Conservation (phyloP, 30 jellyfish, hydroid and myxozoan genomes). For the Mastigias papua region DNA sequence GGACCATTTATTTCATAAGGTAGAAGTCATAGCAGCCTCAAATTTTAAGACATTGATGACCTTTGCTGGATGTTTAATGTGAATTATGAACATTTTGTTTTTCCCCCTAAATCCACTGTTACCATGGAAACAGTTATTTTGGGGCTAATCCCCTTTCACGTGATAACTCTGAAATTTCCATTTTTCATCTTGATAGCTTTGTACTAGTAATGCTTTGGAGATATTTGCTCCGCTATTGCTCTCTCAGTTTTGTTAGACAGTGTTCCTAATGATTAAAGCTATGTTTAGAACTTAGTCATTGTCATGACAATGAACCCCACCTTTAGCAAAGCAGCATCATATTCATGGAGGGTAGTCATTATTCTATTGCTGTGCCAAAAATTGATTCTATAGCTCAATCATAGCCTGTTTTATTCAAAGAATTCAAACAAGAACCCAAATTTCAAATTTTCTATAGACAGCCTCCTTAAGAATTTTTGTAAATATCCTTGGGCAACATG, state of each 20-base stretch:
- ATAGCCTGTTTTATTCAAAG: neutral
- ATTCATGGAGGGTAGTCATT: neutral
- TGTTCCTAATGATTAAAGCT: neutral
- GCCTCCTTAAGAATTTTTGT: slow-evolving; percentile 1
- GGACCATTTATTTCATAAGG: neutral
- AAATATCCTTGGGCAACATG: no score
- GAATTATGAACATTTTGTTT: neutral
- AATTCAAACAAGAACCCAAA: neutral
- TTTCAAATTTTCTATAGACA: neutral
- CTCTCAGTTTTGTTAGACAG: neutral
- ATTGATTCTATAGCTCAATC: neutral
- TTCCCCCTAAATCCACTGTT: neutral
- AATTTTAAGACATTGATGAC: neutral
- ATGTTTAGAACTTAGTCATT: neutral
- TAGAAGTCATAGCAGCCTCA: neutral
- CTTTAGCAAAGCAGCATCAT: neutral
- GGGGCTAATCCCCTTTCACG: neutral
- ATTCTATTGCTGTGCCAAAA: neutral
- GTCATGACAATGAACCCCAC: neutral
- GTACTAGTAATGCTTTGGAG: neutral
- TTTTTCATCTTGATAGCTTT: neutral
- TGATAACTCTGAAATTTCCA: neutral
- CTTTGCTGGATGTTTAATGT: neutral
- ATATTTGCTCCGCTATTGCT: neutral
- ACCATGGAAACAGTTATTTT: neutral